phyloP scores from a whole-genome alignment of 2,888 invertebrate genomes.

The Drosophila tripunctata region DNA sequence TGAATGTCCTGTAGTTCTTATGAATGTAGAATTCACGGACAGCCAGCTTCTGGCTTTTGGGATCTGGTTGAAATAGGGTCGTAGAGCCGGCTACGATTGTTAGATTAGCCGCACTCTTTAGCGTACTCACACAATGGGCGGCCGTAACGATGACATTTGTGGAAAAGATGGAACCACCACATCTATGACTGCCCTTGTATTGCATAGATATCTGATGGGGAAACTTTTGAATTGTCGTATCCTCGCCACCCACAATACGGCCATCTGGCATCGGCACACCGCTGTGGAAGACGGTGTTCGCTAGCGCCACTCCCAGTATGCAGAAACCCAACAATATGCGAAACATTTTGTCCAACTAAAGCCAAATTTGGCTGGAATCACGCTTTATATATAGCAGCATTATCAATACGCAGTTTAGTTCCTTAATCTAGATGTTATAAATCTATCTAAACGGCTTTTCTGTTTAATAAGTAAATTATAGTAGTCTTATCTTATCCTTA shows the following conservation, averaged over 20 bases:
- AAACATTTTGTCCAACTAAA: conserved; percentile 60
- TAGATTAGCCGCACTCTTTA: conserved; percentile 36
- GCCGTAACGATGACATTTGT: conserved; percentile 67
- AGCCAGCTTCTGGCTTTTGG: conserved; percentile 76
- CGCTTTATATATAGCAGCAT: conserved; percentile 36
- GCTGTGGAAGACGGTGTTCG: conserved; percentile 32
- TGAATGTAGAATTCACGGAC: conserved; percentile 85
- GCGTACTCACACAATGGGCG: conserved; percentile 71
- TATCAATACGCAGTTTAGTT: conserved; percentile 10
- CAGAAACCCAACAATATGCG: conserved; percentile 54
- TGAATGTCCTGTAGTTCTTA: conserved; percentile 85
- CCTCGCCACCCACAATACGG: conserved; percentile 73
- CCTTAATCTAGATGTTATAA: conserved; percentile 25
- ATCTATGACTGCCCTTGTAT: conserved; percentile 70
- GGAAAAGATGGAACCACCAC: conserved; percentile 72
- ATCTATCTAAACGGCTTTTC: conserved; percentile 15
- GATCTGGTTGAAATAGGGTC: conserved; percentile 29
- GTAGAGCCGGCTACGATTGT: conserved; percentile 70
- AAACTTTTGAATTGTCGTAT: conserved; percentile 51
- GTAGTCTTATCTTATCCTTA: conserved; percentile 37
- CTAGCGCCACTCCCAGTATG: conserved; percentile 35
- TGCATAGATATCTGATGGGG: conserved; percentile 81
- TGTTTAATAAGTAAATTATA: background rate
- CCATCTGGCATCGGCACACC: conserved; percentile 69
- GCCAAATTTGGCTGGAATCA: background rate